phyloP scores from a whole-genome alignment of 2,113 vertebrate genomes.

The Nannobrachium achirus region DNA sequence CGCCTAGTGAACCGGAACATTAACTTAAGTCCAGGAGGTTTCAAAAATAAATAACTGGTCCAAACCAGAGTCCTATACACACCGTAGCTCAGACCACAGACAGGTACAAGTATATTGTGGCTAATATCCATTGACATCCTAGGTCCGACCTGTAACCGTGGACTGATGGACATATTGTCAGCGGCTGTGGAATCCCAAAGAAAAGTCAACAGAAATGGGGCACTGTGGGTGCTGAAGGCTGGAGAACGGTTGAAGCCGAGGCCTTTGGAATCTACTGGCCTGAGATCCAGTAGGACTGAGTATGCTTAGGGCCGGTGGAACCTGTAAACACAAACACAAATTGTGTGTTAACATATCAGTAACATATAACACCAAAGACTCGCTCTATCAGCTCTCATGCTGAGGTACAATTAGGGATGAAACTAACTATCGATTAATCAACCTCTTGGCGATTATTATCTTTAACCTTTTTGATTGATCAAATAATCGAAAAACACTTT shows the following conservation, averaged over 20 bases:
- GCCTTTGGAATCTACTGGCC: slow-evolving; percentile 10
- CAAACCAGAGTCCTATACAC: slow-evolving; percentile 35
- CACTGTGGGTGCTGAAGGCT: neutral
- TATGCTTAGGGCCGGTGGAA: slow-evolving; percentile 68
- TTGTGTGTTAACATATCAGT: too few relatives aligned
- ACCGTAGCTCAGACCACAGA: slow-evolving; percentile 33
- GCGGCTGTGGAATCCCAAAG: slow-evolving; percentile 29
- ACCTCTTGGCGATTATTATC: too few relatives aligned
- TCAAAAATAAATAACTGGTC: slow-evolving; percentile 54
- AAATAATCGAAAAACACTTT: too few relatives aligned
- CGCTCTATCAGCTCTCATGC: too few relatives aligned
- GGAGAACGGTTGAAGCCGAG: slow-evolving; percentile 19
- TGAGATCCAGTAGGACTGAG: slow-evolving; percentile 12
- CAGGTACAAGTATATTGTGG: slow-evolving; percentile 57
- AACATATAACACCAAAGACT: too few relatives aligned
- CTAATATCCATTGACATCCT: slow-evolving; percentile 19
- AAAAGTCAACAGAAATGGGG: slow-evolving; percentile 17
- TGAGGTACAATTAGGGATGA: too few relatives aligned
- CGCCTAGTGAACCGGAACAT: slow-evolving; percentile 7
- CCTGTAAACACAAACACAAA: slow-evolving; percentile 51
- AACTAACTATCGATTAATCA: too few relatives aligned
- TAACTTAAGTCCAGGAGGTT: slow-evolving; percentile 12
- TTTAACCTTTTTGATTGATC: too few relatives aligned
- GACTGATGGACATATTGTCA: slow-evolving; percentile 35
- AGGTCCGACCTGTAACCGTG: slow-evolving; percentile 31